A percentile compares a stretch with the other conserved stretches of the same genome.
Conservation (phyloP, 2,888 invertebrate genomes). For the Anthophora plumipes region DNA sequence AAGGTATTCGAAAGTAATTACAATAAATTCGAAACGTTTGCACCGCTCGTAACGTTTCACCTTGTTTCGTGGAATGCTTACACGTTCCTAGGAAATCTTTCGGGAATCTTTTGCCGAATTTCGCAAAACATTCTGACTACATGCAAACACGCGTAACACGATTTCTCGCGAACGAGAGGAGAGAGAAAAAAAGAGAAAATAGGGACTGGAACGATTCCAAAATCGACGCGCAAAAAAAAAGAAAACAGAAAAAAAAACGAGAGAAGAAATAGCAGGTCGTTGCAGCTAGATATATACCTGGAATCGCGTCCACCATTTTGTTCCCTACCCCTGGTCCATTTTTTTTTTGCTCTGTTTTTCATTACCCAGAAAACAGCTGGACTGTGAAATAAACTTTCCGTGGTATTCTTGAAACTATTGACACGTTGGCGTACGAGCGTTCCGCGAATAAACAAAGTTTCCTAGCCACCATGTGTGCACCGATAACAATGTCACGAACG, state of each 20-base stretch:
- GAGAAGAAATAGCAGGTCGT: neutral
- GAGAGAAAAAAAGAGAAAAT: slow-evolving; percentile 21
- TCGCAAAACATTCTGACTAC: slow-evolving; percentile 11
- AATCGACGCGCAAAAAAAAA: slow-evolving; percentile 27
- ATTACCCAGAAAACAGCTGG: slow-evolving; percentile 30
- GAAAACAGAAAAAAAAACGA: slow-evolving; percentile 15
- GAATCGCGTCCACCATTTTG: slow-evolving; percentile 20
- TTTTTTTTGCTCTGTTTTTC: slow-evolving; percentile 3
- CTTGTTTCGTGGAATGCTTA: neutral
- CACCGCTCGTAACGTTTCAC: neutral
- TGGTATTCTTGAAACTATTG: slow-evolving; percentile 35
- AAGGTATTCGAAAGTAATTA: neutral
- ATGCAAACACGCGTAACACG: slow-evolving; percentile 33
- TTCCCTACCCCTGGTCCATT: neutral
- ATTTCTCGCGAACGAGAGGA: slow-evolving; percentile 12
- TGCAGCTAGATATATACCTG: slow-evolving; percentile 14
- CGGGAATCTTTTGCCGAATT: slow-evolving; percentile 1
- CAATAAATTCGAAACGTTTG: neutral
- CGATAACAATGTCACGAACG: neutral
- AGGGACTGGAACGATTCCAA: slow-evolving; percentile 47
- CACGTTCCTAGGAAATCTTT: neutral
- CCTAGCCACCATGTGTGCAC: neutral
- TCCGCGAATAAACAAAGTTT: slow-evolving; percentile 10
- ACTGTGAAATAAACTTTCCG: slow-evolving; percentile 51
- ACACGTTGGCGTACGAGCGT: slow-evolving; percentile 17